Evolutionary conservation across 2,113 vertebrate species (phyloP), one percentile per base, ranked within the genome.

Genomic region (Melanostigma gelatinosum): DNA sequence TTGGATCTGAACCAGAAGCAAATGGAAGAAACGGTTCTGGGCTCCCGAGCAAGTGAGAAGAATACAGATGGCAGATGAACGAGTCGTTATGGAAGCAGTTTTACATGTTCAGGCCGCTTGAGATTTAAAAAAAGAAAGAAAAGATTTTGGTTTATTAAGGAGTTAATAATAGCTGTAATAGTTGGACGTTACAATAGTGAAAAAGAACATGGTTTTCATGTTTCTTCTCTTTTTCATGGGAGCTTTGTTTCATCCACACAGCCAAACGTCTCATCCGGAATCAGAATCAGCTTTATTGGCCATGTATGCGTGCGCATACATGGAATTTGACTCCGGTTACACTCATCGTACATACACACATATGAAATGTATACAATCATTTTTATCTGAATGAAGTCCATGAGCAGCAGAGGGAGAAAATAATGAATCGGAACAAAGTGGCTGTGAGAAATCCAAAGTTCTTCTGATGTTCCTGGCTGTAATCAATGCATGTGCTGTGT

Each of bases 391-490:
- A 71, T 72, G 32, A 70, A 80, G 58, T 61, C 68, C 1, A 2
- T 3, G 22, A 77, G 29, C 40, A 24, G 4, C 0, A 29, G 15
- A n/a, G 29, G 9, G 22, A 34, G 60, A 72, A 76, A 85, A 83
- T 79, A 84, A 84, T 67, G 68, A 83, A 40, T 58, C 32, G 8
- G 75, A 83, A 40, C 67, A 79, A 86, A 77, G 67, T 1, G 8
- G n/a, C 61, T 46, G 44, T 10, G 40, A 68, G 12, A 42, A 72
- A 79, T 77, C 52, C 60, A 74, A 84, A 29, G 42, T 10, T 6
- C 6, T 0, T 72, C 36, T 85, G 72, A 86, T 82, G 57, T 76
- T 34, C 71, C 60, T 32, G 24, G 60, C 36, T 67, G 60, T 46
- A 36, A 44, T 83, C 36, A 27, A 38, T 38, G 10, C 44, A 15